These are phyloP conservation scores for Meta bourneti DNA, from an alignment of 2,888 invertebrate genomes.

Conservation along the genomic window DNA sequence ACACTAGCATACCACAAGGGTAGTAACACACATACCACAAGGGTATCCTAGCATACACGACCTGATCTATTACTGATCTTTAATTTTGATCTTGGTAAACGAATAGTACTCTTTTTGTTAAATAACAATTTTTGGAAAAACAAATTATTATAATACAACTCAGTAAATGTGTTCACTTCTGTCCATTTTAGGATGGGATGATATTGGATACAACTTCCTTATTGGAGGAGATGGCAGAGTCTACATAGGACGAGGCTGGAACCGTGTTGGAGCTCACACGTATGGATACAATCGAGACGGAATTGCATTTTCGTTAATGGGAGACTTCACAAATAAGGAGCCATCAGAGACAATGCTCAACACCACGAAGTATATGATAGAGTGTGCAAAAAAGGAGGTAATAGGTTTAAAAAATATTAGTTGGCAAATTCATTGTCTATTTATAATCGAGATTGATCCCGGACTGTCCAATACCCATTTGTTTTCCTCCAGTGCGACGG, in stretches of 20 bases:
- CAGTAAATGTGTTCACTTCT: neutral
- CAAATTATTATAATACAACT: neutral
- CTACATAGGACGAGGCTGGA: slow-evolving; percentile 89
- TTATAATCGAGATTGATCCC: no score
- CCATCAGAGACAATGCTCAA: slow-evolving; percentile 79
- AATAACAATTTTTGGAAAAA: no score
- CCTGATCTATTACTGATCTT: no score
- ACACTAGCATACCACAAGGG: no score
- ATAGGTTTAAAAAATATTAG: neutral
- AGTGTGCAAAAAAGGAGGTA: slow-evolving; percentile 78
- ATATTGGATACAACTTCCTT: slow-evolving; percentile 89
- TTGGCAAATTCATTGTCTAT: no score
- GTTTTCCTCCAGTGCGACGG: neutral
- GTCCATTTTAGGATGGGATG: slow-evolving; percentile 83
- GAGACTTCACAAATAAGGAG: slow-evolving; percentile 78
- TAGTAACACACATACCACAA: no score
- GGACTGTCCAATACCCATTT: no score
- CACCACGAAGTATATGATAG: slow-evolving; percentile 78
- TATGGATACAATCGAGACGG: slow-evolving; percentile 84
- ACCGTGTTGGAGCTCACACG: slow-evolving; percentile 87
- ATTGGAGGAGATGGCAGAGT: slow-evolving; percentile 89
- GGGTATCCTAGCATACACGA: no score
- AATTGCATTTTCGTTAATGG: slow-evolving; percentile 79
- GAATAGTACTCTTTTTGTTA: no score
- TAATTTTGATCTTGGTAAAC: no score